A percentile compares a stretch with the other conserved stretches of the same genome.
These are phyloP conservation scores for Ischnura elegans DNA, from an alignment of 2,888 invertebrate genomes.

Conservation along the genomic window DNA sequence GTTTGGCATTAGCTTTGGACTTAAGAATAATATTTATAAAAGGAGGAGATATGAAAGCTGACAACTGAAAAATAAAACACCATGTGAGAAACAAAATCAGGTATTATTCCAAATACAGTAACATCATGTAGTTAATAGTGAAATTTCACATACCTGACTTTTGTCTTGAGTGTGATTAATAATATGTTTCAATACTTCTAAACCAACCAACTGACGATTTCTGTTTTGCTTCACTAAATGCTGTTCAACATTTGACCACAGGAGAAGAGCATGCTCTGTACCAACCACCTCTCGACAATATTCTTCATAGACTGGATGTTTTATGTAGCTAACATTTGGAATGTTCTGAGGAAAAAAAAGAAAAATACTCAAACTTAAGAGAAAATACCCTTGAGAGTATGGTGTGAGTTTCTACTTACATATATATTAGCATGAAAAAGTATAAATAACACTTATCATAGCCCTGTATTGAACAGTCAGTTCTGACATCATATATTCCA, in stretches of 20 bases:
- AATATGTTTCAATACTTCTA: slow-evolving; percentile 66
- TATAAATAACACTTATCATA: neutral
- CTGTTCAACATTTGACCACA: slow-evolving; percentile 80
- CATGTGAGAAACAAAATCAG: neutral
- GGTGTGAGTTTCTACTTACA: too few species aligned
- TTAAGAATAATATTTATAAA: slow-evolving; percentile 84
- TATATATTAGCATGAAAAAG: too few species aligned
- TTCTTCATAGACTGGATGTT: slow-evolving; percentile 84
- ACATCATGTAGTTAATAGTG: neutral
- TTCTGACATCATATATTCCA: too few species aligned
- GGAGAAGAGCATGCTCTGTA: slow-evolving; percentile 79
- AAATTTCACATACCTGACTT: slow-evolving; percentile 40
- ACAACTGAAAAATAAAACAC: slow-evolving; percentile 75
- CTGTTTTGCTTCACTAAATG: slow-evolving; percentile 80
- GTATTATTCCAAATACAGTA: neutral
- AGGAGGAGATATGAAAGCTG: slow-evolving; percentile 82
- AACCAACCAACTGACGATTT: slow-evolving; percentile 81
- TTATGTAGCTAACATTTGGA: slow-evolving; percentile 80
- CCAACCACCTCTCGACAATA: slow-evolving; percentile 81
- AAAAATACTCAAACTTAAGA: too few species aligned
- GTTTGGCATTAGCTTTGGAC: slow-evolving; percentile 81
- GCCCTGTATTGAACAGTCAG: neutral
- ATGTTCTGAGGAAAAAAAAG: slow-evolving; percentile 80
- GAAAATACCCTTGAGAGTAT: too few species aligned
- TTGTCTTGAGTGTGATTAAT: slow-evolving; percentile 64